Percentiles rank a stretch among this genome's conserved stretches.
Evolutionary conservation across 2,888 invertebrate genomes (phyloP).

Genomic region (Scaptomyza caliginosa): DNA sequence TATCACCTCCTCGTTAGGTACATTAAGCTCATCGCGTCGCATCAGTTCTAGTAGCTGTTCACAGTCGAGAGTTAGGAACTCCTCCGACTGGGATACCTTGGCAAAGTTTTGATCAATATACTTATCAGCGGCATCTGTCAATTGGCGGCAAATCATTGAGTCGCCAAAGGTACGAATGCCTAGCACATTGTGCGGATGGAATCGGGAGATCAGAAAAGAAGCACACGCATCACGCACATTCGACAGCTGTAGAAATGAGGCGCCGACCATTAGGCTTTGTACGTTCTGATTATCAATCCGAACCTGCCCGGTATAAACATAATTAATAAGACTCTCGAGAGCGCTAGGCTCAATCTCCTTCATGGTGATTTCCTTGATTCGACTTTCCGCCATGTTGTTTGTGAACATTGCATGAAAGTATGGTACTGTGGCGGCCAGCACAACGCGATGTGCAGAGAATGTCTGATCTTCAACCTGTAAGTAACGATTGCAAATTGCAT

Average conservation of each 20-base stretch:
- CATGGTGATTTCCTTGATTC: constrained; percentile 91
- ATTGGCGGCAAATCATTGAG: constrained; percentile 88
- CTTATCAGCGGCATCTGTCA: constrained; percentile 90
- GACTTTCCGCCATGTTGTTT: constrained; percentile 93
- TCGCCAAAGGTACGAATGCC: constrained; percentile 92
- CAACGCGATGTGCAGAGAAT: constrained; percentile 92
- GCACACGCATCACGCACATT: constrained; percentile 93
- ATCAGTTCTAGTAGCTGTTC: constrained; percentile 89
- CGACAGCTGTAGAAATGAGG: constrained; percentile 91
- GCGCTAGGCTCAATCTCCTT: constrained; percentile 93
- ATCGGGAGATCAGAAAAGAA: constrained; percentile 90
- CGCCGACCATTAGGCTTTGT: constrained; percentile 92
- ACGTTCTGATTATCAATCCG: constrained; percentile 91
- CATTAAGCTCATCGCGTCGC: constrained; percentile 90
- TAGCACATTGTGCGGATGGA: constrained; percentile 91
- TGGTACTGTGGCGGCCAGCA: constrained; percentile 93
- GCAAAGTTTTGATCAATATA: constrained; percentile 90
- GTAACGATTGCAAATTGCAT: constrained; percentile 6
- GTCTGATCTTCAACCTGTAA: constrained; percentile 90
- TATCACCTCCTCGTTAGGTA: constrained; percentile 91
- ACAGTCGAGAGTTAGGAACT: constrained; percentile 87
- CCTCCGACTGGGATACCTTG: constrained; percentile 90
- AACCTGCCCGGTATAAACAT: constrained; percentile 92
- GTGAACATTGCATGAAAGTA: constrained; percentile 97
- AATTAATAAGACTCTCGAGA: constrained; percentile 92